A percentile compares a stretch with the other conserved stretches of the same genome.
phyloP scores from a whole-genome alignment of 2,888 invertebrate species.

The Melangyna quadrimaculata region DNA sequence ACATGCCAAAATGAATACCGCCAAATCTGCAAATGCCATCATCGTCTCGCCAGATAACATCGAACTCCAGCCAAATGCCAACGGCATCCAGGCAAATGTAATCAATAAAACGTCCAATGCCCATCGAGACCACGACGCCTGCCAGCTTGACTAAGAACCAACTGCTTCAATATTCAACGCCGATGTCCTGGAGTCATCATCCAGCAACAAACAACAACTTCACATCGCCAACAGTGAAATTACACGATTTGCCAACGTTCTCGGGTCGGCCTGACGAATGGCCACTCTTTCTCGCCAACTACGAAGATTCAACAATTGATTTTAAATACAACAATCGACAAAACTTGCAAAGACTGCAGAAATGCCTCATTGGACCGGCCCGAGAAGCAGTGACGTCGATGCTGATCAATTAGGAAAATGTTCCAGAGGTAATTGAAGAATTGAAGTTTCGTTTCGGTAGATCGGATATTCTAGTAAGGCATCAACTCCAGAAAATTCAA shows the following conservation, averaged over 20 bases:
- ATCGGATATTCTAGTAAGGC: conserved; percentile 17
- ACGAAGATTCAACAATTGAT: background rate
- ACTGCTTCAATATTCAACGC: background rate
- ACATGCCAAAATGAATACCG: background rate
- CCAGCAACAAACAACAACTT: no score
- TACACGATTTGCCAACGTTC: background rate
- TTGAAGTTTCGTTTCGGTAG: conserved; percentile 49
- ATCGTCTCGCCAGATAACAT: background rate
- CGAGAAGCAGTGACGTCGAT: conserved; percentile 47
- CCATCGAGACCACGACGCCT: background rate
- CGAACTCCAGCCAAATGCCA: background rate
- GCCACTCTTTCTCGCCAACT: background rate
- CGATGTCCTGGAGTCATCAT: background rate
- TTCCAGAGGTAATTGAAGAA: conserved; percentile 42
- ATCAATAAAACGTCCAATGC: background rate
- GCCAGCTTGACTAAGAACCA: background rate
- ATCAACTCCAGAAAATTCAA: conserved; percentile 27
- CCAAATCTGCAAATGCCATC: background rate
- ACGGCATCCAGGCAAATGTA: background rate
- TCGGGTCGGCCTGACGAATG: background rate
- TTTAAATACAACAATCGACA: conserved; percentile 8
- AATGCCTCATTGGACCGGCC: conserved; percentile 35
- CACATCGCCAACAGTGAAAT: background rate
- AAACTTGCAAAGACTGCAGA: conserved; percentile 44
- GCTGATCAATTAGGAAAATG: conserved; percentile 36